phyloP scores from a whole-genome alignment of 2,888 invertebrate genomes.

The Stenolophus ochropezus region DNA sequence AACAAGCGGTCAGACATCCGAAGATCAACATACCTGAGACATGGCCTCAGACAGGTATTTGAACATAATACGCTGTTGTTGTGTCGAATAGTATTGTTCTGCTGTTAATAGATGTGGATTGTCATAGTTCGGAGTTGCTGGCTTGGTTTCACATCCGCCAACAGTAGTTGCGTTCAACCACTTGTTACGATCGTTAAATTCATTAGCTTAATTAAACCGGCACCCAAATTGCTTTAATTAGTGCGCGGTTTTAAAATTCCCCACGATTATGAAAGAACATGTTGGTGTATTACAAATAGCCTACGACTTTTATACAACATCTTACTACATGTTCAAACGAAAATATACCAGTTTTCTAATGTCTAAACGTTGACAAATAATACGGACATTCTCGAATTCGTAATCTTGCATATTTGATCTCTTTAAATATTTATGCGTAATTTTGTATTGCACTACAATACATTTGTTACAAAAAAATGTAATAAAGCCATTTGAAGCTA shows the following conservation, averaged over 20 bases:
- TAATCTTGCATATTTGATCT: too few species aligned
- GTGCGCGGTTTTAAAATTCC: constrained; percentile 37
- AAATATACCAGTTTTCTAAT: too few species aligned
- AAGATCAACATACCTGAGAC: not conserved
- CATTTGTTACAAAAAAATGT: too few species aligned
- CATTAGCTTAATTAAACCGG: constrained; percentile 44
- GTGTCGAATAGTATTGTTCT: constrained; percentile 17
- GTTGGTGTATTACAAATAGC: too few species aligned
- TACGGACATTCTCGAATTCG: too few species aligned
- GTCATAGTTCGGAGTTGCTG: not conserved
- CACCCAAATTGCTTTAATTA: constrained; percentile 46
- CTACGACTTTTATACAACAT: too few species aligned
- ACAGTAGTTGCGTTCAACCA: constrained; percentile 12
- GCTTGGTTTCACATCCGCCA: constrained; percentile 23
- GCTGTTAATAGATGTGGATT: constrained; percentile 11
- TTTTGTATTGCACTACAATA: too few species aligned
- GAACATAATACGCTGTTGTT: constrained; percentile 9
- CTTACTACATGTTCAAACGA: too few species aligned
- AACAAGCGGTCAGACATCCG: constrained; percentile 9
- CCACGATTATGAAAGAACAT: constrained; percentile 17
- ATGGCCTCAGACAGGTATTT: constrained; percentile 3
- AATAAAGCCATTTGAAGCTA: too few species aligned
- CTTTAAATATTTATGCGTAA: too few species aligned
- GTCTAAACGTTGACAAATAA: too few species aligned
- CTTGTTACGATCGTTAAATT: constrained; percentile 41